A percentile compares a stretch with the other conserved stretches of the same genome.
Evolutionary conservation across 1,140 invertebrate genomes (phyloP).

Genomic region (Drosophila repletoides): DNA sequence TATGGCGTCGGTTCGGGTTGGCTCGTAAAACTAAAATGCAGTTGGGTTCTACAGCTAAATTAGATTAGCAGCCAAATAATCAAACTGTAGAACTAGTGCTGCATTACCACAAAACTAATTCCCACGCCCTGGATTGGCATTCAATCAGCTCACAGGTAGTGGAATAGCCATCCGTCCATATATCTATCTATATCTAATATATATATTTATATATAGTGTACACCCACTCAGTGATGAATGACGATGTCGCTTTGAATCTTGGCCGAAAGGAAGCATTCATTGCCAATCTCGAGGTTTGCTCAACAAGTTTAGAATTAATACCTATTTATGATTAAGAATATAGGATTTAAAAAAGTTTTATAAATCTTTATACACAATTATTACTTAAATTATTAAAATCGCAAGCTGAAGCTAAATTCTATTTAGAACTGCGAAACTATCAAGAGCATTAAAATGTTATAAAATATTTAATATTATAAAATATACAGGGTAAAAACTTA

Average conservation of each 20-base stretch:
- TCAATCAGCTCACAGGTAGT: slow-evolving; percentile 64
- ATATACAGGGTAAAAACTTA: no score
- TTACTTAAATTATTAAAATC: background rate
- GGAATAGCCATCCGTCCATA: slow-evolving; percentile 31
- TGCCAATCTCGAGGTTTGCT: slow-evolving; percentile 29
- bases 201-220: no score
- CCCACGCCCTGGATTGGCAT: slow-evolving; percentile 30
- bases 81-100: slow-evolving; percentile 22
- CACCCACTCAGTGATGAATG: slow-evolving; percentile 62
- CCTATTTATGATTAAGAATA: no score
- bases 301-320: no score
- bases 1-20: slow-evolving; percentile 38
- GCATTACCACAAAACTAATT: slow-evolving; percentile 37
- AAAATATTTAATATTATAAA: no score
- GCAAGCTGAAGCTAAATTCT: no score
- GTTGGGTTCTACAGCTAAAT: slow-evolving; percentile 13
- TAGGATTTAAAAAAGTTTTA: no score
- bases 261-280: slow-evolving; percentile 50
- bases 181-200: no score
- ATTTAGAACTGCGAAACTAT: no score
- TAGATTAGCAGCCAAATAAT: slow-evolving; percentile 66
- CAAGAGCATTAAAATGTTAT: no score
- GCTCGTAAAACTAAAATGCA: slow-evolving; percentile 40
- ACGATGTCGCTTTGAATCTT: slow-evolving; percentile 44
- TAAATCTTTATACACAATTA: no score